Conservation (phyloP, 2,888 invertebrate genomes). For the Oligia fasciuncula region DNA sequence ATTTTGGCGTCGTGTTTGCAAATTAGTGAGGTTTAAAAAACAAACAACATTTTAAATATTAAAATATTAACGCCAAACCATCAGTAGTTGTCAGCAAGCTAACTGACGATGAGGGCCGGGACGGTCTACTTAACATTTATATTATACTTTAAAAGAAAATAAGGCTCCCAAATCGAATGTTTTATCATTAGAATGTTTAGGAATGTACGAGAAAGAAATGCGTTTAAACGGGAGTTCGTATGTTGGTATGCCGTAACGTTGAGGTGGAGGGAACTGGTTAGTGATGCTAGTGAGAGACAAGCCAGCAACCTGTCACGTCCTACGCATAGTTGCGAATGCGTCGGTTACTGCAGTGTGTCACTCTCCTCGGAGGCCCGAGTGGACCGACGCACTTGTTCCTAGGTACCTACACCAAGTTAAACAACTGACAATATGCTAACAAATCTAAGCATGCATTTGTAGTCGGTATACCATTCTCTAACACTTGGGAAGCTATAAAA, state of each 20-base stretch:
- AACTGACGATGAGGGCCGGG: slow-evolving; percentile 28
- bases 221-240: slow-evolving; percentile 45
- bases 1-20: slow-evolving; percentile 25
- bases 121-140: slow-evolving; percentile 58
- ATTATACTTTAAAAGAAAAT: slow-evolving; percentile 60
- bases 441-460: slow-evolving; percentile 34
- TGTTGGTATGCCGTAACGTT: slow-evolving; percentile 49
- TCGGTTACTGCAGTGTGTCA: slow-evolving; percentile 48
- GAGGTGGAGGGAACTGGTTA: slow-evolving; percentile 57
- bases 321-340: slow-evolving; percentile 60
- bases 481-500: slow-evolving; percentile 8
- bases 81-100: slow-evolving; percentile 45
- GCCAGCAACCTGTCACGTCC: slow-evolving; percentile 63
- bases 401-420: slow-evolving; percentile 49
- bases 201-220: slow-evolving; percentile 57
- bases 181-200: slow-evolving; percentile 48
- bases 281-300: slow-evolving; percentile 56
- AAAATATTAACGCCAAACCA: slow-evolving; percentile 51
- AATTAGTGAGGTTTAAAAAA: slow-evolving; percentile 41
- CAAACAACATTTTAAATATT: slow-evolving; percentile 42
- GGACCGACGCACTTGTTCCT: slow-evolving; percentile 40
- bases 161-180: slow-evolving; percentile 48
- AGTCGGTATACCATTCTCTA: background rate
- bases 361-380: slow-evolving; percentile 13
- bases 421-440: slow-evolving; percentile 48